Conservation (phyloP, 2,113 vertebrate species). For the Aspidoscelis tigris region DNA sequence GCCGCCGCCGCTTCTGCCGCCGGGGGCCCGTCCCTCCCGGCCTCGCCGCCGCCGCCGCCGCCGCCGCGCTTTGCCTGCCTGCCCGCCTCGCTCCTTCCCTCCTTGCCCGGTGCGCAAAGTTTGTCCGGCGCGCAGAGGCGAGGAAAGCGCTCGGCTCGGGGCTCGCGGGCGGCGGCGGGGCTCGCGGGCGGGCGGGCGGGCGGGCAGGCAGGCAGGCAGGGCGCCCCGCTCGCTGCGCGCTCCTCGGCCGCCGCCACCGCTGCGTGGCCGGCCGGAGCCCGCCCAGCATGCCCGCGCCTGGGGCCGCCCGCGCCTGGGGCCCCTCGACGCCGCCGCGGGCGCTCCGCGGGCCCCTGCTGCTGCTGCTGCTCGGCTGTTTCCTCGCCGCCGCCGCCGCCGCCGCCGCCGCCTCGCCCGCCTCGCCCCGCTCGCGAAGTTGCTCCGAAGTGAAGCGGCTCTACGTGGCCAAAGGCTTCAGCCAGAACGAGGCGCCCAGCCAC, state of each 20-base stretch:
- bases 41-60: slow-evolving; percentile 54
- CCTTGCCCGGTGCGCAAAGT: not conserved
- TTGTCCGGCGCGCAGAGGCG: not conserved
- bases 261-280: not conserved
- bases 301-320: slow-evolving; percentile 27
- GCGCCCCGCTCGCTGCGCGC: slow-evolving; percentile 23
- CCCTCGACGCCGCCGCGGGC: slow-evolving; percentile 66
- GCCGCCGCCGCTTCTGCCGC: slow-evolving; percentile 58
- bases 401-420: slow-evolving; percentile 64
- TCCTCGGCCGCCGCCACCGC: slow-evolving; percentile 13
- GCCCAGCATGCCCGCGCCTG: not conserved
- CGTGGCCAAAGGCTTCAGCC: slow-evolving; percentile 90
- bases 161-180: not conserved
- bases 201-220: not conserved
- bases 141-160: not conserved
- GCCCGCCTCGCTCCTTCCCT: not conserved
- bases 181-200: not conserved
- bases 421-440: slow-evolving; percentile 87
- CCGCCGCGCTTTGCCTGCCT: slow-evolving; percentile 41
- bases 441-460: slow-evolving; percentile 86
- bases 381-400: slow-evolving; percentile 53
- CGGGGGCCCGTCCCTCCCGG: slow-evolving; percentile 54
- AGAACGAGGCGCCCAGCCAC: slow-evolving; percentile 88
- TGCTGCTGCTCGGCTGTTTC: slow-evolving; percentile 64
- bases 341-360: slow-evolving; percentile 71